A percentile compares a stretch with the other conserved stretches of the same genome.
Conservation (phyloP, 2,888 invertebrate species). For the Tribolium freemani region DNA sequence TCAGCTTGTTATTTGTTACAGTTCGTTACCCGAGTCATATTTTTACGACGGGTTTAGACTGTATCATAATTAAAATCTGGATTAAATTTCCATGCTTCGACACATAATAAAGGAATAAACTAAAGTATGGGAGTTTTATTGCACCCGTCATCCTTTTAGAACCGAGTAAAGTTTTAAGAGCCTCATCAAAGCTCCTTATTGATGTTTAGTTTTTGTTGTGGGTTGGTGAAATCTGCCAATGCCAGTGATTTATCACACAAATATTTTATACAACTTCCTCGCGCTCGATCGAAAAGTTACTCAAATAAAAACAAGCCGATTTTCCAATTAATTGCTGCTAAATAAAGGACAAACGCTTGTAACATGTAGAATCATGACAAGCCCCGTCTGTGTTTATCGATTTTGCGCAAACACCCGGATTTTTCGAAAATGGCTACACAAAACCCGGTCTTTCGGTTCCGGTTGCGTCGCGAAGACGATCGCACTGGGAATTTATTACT, state of each 20-base stretch:
- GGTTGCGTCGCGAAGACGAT: constrained; percentile 30
- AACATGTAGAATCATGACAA: background rate
- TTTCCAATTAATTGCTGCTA: constrained; percentile 5
- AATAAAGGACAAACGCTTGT: background rate
- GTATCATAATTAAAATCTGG: background rate
- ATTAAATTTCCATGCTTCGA: background rate
- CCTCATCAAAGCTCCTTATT: background rate
- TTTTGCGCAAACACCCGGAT: background rate
- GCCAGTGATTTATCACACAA: background rate
- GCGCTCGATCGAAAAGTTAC: background rate
- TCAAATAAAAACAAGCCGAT: background rate
- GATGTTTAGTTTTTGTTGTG: background rate
- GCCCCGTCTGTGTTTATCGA: background rate
- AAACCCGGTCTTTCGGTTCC: constrained; percentile 26
- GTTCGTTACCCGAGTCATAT: no score
- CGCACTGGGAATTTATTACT: constrained; percentile 37
- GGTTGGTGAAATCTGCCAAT: background rate
- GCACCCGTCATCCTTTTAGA: background rate
- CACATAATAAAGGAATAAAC: background rate
- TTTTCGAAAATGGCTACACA: background rate
- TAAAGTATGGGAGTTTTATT: background rate
- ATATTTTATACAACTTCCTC: background rate
- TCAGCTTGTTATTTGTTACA: background rate
- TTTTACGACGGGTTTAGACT: background rate
- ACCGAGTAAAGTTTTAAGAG: background rate